Percentiles rank a stretch among this genome's conserved stretches.
These are phyloP conservation scores for Drosophila seguyi DNA, from an alignment of 1,140 invertebrate species.

Conservation along the genomic window DNA sequence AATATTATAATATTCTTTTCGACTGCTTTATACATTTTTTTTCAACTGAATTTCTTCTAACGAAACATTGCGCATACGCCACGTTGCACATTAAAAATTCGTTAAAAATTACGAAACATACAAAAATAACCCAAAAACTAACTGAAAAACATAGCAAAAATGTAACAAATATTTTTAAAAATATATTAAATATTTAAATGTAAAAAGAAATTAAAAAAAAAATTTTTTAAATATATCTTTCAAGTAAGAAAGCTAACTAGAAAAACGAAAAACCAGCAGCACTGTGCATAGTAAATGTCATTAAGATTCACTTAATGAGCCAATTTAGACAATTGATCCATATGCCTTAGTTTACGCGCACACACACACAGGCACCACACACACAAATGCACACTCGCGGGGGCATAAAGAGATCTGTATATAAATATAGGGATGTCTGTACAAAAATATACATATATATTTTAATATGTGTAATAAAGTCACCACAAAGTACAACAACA, in stretches of 20 bases:
- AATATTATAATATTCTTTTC: background rate
- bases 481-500: constrained; percentile 3
- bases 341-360: constrained; percentile 80
- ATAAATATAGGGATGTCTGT: constrained; percentile 32
- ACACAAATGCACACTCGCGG: constrained; percentile 15
- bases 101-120: too few relatives aligned
- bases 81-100: constrained; percentile 16
- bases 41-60: background rate
- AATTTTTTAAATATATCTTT: background rate
- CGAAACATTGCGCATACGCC: constrained; percentile 66
- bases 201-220: too few relatives aligned
- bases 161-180: too few relatives aligned
- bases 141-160: constrained; percentile 30
- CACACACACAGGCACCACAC: constrained; percentile 26
- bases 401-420: constrained; percentile 9
- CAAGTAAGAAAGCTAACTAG: constrained; percentile 10
- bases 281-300: constrained; percentile 80
- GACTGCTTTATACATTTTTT: background rate
- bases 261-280: constrained; percentile 21
- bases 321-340: constrained; percentile 83
- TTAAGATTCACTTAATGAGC: constrained; percentile 83
- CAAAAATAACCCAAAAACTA: background rate
- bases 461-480: constrained; percentile 11
- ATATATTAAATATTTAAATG: too few relatives aligned
- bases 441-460: constrained; percentile 1